phyloP scores from a whole-genome alignment of 1,140 invertebrate genomes.

The Bactericera cockerelli region DNA sequence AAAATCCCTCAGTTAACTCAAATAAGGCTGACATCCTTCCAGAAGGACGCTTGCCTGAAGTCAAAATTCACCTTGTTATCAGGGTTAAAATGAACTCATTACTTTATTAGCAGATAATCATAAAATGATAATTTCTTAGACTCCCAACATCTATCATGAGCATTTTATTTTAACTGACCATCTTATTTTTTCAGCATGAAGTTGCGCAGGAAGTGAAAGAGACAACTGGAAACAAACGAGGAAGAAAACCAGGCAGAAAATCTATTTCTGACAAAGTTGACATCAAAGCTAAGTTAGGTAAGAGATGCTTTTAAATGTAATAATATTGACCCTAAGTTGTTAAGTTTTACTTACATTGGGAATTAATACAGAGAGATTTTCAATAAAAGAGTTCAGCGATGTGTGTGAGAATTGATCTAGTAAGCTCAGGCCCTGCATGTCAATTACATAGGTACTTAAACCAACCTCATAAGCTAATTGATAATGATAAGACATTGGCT shows the following conservation, averaged over 20 bases:
- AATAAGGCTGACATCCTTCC: no score
- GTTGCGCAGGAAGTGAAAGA: constrained; percentile 44
- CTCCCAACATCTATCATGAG: no score
- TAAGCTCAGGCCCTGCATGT: not conserved
- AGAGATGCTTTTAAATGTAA: no score
- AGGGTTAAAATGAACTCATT: no score
- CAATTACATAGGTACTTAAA: not conserved
- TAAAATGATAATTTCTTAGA: no score
- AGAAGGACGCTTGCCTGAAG: no score
- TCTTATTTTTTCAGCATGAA: constrained; percentile 15
- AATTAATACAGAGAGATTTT: not conserved
- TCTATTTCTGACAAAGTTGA: constrained; percentile 72
- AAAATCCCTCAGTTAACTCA: no score
- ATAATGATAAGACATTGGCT: no score
- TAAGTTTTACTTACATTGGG: not conserved
- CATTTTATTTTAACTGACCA: no score
- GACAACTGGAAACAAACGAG: constrained; percentile 45
- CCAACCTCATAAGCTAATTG: no score
- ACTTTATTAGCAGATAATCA: no score
- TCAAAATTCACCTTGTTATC: no score
- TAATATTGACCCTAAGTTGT: not conserved
- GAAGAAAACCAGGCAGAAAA: constrained; percentile 74
- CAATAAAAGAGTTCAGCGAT: not conserved
- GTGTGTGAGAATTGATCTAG: constrained; percentile 4
- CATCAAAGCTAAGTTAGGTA: constrained; percentile 84